Percentiles rank a stretch among this genome's conserved stretches.
These are phyloP conservation scores for Notothenia rossii DNA, from an alignment of 2,113 vertebrate species.

Conservation along the genomic window DNA sequence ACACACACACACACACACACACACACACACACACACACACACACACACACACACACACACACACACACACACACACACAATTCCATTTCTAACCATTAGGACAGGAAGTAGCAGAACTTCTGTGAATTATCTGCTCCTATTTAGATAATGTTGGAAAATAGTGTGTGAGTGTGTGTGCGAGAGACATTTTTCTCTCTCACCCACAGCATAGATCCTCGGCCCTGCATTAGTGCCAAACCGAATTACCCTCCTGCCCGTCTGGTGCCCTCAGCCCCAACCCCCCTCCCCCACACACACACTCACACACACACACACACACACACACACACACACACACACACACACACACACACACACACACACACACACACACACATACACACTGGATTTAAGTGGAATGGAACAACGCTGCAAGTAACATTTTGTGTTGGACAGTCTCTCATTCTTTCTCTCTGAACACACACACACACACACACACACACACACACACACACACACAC, in stretches of 20 bases:
- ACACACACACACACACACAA: too few relatives aligned
- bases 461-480: too few relatives aligned
- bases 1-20: conserved; percentile 1
- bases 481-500: too few relatives aligned
- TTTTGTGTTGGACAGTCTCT: conserved; percentile 48
- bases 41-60: conserved; percentile 35
- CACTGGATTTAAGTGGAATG: conserved; percentile 29
- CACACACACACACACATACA: conserved; percentile 12
- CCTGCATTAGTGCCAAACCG: conserved; percentile 83
- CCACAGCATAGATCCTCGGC: conserved; percentile 65
- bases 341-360: background rate
- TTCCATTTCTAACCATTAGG: background rate
- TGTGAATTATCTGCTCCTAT: conserved; percentile 39
- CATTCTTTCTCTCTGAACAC: background rate
- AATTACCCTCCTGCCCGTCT: conserved; percentile 80
- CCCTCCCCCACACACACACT: conserved; percentile 29
- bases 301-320: conserved; percentile 37
- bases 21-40: conserved; percentile 37
- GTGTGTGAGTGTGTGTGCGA: conserved; percentile 25
- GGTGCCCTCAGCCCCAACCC: conserved; percentile 64
- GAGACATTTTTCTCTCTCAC: conserved; percentile 69
- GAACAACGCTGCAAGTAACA: conserved; percentile 59
- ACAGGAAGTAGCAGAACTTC: conserved; percentile 32
- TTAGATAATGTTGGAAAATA: conserved; percentile 44
- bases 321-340: conserved; percentile 26